Evolutionary conservation across 64 coral and sea anemone species (phyloP), one percentile per base, ranked within the genome.

Genomic region (Stylophora pistillata): DNA sequence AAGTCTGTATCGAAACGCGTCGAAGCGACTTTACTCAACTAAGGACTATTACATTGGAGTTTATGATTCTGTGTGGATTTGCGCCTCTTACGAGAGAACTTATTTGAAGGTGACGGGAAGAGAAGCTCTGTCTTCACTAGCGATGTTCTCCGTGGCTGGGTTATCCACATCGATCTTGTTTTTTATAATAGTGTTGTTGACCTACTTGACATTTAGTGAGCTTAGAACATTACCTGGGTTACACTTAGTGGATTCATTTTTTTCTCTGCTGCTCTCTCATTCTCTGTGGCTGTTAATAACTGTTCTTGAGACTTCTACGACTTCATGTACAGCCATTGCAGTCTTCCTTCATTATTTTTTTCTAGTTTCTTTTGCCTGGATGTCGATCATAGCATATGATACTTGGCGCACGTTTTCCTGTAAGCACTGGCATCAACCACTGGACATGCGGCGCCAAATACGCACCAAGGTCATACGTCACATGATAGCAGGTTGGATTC

Each of bases 281-380:
- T 79, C 57, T 1, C 28, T 89, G 12, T 89, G 34, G 75, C 76
- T 89, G 30, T 18, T 70, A 55, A 30, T 57, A 17, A 70, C 60
- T 79, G 34, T 53, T 56, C 58, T 70, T 0, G 56, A 18, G 54
- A 70, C 74, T 5, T 74, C 71, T 3, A n/a, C 53, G 21, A 73
- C 30, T 9, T 62, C 31, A 20, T 89, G 86, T 58, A 78, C 65
- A 13, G 86, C 60, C 27, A 71, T 94, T 13, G 79, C 92, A 5
- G 75, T 78, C 5, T 58, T 75, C 26, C 80, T 94, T 52, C 92
- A 94, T 31, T 89, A 58, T 29, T 52, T 33, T 56, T 84, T 73
- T 55, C 54, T 93, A 33, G 77, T 71, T 17, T 82, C 76, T 6
- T 93, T 93, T 30, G 76, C 59, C 4, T 93, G 91, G 91, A 93